Evolutionary conservation across 1,140 invertebrate genomes (phyloP), one percentile per base, ranked within the genome.

Genomic region (Panagrolaimus sp.): DNA sequence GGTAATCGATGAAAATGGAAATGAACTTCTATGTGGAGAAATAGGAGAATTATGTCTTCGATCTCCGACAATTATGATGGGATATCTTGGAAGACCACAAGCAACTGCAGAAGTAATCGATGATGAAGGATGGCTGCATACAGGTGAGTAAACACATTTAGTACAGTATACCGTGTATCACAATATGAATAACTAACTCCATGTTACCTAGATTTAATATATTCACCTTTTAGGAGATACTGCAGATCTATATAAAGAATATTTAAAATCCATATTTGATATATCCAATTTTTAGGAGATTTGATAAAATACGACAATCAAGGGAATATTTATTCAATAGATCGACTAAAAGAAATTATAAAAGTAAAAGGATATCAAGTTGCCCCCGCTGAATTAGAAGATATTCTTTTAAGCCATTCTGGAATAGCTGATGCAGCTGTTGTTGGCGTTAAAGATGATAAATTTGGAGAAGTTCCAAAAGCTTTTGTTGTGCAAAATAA

Each of bases 291-390:
- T 16, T 7, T 31, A 72, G 74, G 74, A 16, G 92, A 93, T 78
- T 87, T 92, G 23, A 90, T 88, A 7, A 89, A 89, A 74, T 90
- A 88, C 66, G 90, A 92, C 72, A 76, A 87, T 8, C 85, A 90
- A 0, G 87, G 90, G 0, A 53, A 67, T 46, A 69, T 83, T 43
- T 92, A 87, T 65, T 88, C 93, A 65, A 90, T 90, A 0, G 92
- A 93, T 74, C 85, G 92, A 66, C 77, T 92, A 51, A 94, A 94
- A 78, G 91, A 93, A 81, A 86, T 94, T 11, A 93, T 94, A 68
- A 94, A 94, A 86, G 90, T 91, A 51, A 92, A 91, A 85, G 91
- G 90, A 71, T 68, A 73, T 48, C 84, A 92, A 89, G 91, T 93
- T 5, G 89, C 91, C 16, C 92, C 92, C 16, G 90, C 91, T 1